A percentile compares a stretch with the other conserved stretches of the same genome.
These are phyloP conservation scores for Apogon hyalosoma DNA, from an alignment of 2,797 vertebrate species.

Conservation along the genomic window DNA sequence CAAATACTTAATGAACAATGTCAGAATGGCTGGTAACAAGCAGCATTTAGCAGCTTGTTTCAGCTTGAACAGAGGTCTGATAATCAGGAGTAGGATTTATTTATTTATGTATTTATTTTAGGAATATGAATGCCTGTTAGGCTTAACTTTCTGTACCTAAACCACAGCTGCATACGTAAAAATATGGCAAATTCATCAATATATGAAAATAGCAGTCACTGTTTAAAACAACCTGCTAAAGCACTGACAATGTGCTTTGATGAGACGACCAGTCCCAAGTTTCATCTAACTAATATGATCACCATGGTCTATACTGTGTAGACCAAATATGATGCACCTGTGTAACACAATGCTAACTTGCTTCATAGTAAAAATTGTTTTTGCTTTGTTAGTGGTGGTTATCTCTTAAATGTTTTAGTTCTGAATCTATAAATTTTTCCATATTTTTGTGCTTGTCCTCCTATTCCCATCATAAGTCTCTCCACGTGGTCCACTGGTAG, in stretches of 20 bases:
- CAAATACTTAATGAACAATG: constrained; percentile 3
- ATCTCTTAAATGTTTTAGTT: constrained; percentile 37
- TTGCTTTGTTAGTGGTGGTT: constrained; percentile 21
- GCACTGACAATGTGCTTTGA: constrained; percentile 13
- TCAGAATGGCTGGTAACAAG: not conserved
- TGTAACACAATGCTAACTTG: not conserved
- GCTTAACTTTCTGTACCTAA: constrained; percentile 21
- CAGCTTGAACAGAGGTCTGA: not conserved
- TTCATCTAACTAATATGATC: constrained; percentile 11
- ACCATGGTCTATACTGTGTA: constrained; percentile 8
- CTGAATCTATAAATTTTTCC: constrained; percentile 24
- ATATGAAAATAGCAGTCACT: constrained; percentile 3
- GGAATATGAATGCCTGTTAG: constrained; percentile 25
- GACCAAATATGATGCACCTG: constrained; percentile 28
- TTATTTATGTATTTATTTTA: constrained; percentile 23
- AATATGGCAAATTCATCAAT: not conserved
- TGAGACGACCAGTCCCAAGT: constrained; percentile 11
- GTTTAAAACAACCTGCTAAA: constrained; percentile 6
- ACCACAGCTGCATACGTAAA: constrained; percentile 11
- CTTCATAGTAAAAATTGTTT: constrained; percentile 26
- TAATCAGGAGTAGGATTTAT: constrained; percentile 18
- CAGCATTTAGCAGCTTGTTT: constrained; percentile 12
- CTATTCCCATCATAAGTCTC: constrained; percentile 37
- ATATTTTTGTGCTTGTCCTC: constrained; percentile 39
- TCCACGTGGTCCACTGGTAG: constrained; percentile 6